Evolutionary conservation across 1,140 invertebrate genomes (phyloP).

Genomic region (Lucilia sericata): DNA sequence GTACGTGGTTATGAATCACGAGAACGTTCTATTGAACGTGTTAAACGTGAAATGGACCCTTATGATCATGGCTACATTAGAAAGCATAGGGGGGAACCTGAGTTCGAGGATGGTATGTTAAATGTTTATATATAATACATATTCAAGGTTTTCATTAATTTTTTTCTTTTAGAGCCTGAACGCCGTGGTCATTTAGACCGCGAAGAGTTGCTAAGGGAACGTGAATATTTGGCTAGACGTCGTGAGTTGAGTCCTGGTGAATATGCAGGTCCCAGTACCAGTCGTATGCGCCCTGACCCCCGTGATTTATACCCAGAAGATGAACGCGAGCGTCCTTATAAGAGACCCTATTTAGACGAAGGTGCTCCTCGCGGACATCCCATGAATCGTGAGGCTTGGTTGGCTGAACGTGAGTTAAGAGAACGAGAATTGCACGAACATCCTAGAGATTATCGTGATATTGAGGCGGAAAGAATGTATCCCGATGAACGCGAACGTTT

Average conservation of each 20-base stretch:
- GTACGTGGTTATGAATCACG: constrained; percentile 55
- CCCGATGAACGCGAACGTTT: constrained; percentile 58
- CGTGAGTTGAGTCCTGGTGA: constrained; percentile 58
- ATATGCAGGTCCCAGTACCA: constrained; percentile 46
- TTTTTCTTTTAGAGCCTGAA: constrained; percentile 50
- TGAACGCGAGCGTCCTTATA: constrained; percentile 57
- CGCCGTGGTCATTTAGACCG: constrained; percentile 55
- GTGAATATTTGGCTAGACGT: constrained; percentile 54
- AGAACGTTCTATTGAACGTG: constrained; percentile 61
- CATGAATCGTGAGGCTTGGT: constrained; percentile 59
- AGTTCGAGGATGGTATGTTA: constrained; percentile 51
- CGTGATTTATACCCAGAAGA: constrained; percentile 63
- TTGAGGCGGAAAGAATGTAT: constrained; percentile 56
- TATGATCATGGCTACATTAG: constrained; percentile 52
- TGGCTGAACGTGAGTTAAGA: constrained; percentile 56
- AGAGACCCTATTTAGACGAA: constrained; percentile 60
- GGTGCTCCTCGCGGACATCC: constrained; percentile 54
- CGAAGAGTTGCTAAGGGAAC: constrained; percentile 57
- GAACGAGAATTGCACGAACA: constrained; percentile 56
- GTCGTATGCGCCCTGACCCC: constrained; percentile 51
- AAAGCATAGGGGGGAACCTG: constrained; percentile 55
- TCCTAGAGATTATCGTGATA: constrained; percentile 55
- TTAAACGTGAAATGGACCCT: constrained; percentile 55
- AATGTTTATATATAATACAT: neutral
- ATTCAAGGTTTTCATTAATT: neutral